Conservation (phyloP, 2,888 invertebrate genomes). For the Pardosa pseudoannulata region DNA sequence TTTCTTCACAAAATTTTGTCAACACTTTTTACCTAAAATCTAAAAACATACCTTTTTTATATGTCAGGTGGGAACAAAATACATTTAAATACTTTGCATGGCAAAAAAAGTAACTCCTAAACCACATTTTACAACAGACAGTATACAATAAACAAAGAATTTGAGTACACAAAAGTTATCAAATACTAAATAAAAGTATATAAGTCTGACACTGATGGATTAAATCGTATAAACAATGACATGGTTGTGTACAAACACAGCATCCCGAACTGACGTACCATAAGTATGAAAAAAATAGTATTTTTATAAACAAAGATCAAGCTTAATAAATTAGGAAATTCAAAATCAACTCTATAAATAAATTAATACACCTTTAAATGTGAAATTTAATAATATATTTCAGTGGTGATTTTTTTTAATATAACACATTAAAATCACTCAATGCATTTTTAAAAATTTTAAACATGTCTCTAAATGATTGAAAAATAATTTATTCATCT, state of each 20-base stretch:
- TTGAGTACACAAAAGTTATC: constrained; percentile 1
- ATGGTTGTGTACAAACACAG: constrained; percentile 10
- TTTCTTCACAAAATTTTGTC: neutral
- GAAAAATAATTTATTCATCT: too few relatives aligned
- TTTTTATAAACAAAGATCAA: constrained; percentile 3
- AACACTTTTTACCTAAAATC: neutral
- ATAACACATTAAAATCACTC: too few relatives aligned
- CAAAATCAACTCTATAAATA: too few relatives aligned
- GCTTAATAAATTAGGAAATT: too few relatives aligned
- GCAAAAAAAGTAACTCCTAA: neutral
- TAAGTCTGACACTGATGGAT: neutral
- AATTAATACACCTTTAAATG: too few relatives aligned
- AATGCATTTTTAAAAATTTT: too few relatives aligned
- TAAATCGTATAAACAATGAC: neutral
- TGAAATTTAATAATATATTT: too few relatives aligned
- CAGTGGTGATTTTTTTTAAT: too few relatives aligned
- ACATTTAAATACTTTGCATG: constrained; percentile 13
- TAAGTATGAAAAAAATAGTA: neutral
- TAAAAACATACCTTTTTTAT: neutral
- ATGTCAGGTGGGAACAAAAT: neutral
- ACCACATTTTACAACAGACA: constrained; percentile 3
- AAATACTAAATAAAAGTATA: constrained; percentile 3
- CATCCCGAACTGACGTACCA: neutral
- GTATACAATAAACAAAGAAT: neutral
- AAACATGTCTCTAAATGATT: too few relatives aligned